These are phyloP conservation scores for Psittacara wagleri DNA, from an alignment of 2,113 vertebrate genomes.

Conservation along the genomic window DNA sequence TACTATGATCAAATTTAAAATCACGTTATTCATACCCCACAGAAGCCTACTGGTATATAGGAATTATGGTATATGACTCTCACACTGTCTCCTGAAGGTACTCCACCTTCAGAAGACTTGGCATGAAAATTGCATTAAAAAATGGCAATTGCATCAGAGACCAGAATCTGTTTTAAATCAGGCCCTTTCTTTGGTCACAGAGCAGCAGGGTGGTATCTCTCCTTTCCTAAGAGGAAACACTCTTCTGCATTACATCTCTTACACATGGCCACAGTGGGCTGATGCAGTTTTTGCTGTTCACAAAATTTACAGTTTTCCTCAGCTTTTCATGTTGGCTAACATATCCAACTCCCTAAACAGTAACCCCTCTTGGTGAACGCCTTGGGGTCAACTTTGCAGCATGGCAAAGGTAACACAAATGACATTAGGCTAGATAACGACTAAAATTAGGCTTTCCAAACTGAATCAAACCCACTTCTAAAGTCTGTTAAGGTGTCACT, in stretches of 20 bases:
- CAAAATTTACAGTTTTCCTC: neutral
- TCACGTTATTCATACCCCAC: rapidly evolving
- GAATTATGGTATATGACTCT: neutral
- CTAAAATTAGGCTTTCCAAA: neutral
- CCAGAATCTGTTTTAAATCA: neutral
- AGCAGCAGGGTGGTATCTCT: neutral
- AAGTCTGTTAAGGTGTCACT: neutral
- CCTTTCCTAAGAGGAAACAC: neutral
- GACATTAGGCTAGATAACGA: neutral
- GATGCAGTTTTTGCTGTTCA: neutral
- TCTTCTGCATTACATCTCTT: neutral
- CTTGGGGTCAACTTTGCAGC: neutral
- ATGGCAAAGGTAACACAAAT: neutral
- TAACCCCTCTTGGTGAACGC: neutral
- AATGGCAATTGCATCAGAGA: neutral
- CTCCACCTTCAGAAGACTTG: neutral
- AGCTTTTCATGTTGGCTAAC: neutral
- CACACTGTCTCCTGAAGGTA: neutral
- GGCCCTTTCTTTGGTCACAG: neutral
- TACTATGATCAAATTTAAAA: neutral
- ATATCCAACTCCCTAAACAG: neutral
- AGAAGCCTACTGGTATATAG: rapidly evolving
- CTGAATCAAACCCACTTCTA: neutral
- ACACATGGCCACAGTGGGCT: rapidly evolving
- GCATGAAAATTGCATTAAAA: neutral